Evolutionary conservation across 2,888 invertebrate genomes (phyloP), one percentile per base, ranked within the genome.

Genomic region (Rhyacophila evoluta): DNA sequence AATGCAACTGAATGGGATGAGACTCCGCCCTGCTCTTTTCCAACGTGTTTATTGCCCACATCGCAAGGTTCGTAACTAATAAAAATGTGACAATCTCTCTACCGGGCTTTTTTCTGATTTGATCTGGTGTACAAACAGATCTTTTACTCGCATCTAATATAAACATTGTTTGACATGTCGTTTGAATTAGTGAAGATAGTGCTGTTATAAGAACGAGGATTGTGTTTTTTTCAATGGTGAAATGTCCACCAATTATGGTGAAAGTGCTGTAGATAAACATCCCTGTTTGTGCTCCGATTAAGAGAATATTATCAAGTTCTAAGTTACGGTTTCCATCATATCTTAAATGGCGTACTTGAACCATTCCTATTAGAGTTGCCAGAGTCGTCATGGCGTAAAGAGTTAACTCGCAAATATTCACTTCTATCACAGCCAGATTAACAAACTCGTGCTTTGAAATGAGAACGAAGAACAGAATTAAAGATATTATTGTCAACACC

Each of bases 221-320:
- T 4, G 95, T 95, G 83, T 95, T 94, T 84, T 93, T 94, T 83
- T 94, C 93, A 79, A 95, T 90, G 0, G 95, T 95, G 83, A 97
- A 97, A 85, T 97, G 96, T 1, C 97, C 97, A 0, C 98, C 97
- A 79, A 98, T 96, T 78, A 98, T 96, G 8, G 97, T 97, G 85
- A 98, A 97, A 55, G 96, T 95, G 82, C 96, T 95, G 86, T 97
- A 97, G 82, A 98, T 94, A 86, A 97, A 97, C 89, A 97, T 95
- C 6, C 98, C 98, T 0, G 96, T 96, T 86, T 98, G 97, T 0
- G 97, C 97, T 0, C 97, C 97, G 11, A 98, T 94, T 72, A 98
- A 89, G 0, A 98, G 91, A 55, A 97, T 97, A 85, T 97, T 97
- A 86, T 97, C 97, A 85, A 97, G 87, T 83, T 96, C 95, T 82